Conservation (phyloP, 2,113 vertebrate genomes). For the Bettongia penicillata region DNA sequence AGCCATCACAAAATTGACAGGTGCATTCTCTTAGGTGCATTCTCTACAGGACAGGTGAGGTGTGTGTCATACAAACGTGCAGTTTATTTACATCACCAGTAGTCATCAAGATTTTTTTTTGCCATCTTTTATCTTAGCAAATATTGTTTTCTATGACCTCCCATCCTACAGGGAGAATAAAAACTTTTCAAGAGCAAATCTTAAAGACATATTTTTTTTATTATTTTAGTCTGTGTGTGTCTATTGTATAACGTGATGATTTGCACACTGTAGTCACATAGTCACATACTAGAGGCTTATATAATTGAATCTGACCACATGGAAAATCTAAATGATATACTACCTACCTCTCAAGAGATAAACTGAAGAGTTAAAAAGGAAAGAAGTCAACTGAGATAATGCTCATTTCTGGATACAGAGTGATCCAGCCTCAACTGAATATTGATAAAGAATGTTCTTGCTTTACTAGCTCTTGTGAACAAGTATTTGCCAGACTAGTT, state of each 20-base stretch:
- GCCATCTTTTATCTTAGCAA: background rate
- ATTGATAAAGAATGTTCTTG: background rate
- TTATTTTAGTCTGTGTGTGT: background rate
- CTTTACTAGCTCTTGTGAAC: background rate
- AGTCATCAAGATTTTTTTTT: background rate
- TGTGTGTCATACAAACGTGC: constrained; percentile 4
- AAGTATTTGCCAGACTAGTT: background rate
- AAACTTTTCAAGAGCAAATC: background rate
- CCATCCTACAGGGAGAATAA: background rate
- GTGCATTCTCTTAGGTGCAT: background rate
- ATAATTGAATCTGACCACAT: background rate
- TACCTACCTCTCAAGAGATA: background rate
- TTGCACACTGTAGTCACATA: background rate
- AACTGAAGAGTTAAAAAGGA: background rate
- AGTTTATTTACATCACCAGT: background rate
- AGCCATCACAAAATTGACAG: background rate
- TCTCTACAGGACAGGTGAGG: background rate
- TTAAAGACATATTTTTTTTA: background rate
- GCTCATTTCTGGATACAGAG: background rate
- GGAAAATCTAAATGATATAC: background rate
- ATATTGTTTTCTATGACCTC: background rate
- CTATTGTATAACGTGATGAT: background rate
- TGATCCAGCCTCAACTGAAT: background rate
- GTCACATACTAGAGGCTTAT: background rate
- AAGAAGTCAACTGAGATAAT: background rate